A percentile compares a stretch with the other conserved stretches of the same genome.
Evolutionary conservation across 1,140 invertebrate species (phyloP).

Genomic region (Caenorhabditis briggsae): DNA sequence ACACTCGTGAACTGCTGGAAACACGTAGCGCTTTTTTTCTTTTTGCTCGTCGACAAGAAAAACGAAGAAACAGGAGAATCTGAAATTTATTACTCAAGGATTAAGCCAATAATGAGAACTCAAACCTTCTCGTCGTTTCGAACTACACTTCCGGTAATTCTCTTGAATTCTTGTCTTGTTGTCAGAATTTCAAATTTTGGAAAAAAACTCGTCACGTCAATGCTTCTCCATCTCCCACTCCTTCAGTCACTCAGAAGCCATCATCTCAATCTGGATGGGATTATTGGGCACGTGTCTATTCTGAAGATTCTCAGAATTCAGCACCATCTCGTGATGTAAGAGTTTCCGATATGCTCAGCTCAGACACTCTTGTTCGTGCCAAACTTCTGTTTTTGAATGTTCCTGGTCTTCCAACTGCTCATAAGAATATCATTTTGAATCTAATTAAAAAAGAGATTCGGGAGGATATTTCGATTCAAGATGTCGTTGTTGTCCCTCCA

Average conservation of each 20-base stretch:
- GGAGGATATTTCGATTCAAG: slow-evolving; percentile 52
- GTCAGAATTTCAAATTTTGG: neutral
- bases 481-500: slow-evolving; percentile 16
- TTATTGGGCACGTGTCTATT: slow-evolving; percentile 39
- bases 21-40: too few relatives aligned
- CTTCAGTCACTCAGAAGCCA: neutral
- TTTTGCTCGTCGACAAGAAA: too few relatives aligned
- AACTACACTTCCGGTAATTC: slow-evolving; percentile 20
- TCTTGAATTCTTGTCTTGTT: neutral
- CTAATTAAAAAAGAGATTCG: slow-evolving; percentile 43
- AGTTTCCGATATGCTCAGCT: slow-evolving; percentile 52
- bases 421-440: slow-evolving; percentile 50
- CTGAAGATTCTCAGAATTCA: neutral
- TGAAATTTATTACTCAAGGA: neutral
- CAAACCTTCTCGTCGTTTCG: slow-evolving; percentile 23
- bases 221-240: neutral
- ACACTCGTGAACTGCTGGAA: too few relatives aligned
- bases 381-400: slow-evolving; percentile 52
- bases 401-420: slow-evolving; percentile 29
- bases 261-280: slow-evolving; percentile 44
- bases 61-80: too few relatives aligned
- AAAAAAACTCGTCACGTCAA: slow-evolving; percentile 21
- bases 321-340: slow-evolving; percentile 23
- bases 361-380: slow-evolving; percentile 18
- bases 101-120: neutral